phyloP scores from a whole-genome alignment of 2,113 vertebrate species.

The Eptesicus fuscus region DNA sequence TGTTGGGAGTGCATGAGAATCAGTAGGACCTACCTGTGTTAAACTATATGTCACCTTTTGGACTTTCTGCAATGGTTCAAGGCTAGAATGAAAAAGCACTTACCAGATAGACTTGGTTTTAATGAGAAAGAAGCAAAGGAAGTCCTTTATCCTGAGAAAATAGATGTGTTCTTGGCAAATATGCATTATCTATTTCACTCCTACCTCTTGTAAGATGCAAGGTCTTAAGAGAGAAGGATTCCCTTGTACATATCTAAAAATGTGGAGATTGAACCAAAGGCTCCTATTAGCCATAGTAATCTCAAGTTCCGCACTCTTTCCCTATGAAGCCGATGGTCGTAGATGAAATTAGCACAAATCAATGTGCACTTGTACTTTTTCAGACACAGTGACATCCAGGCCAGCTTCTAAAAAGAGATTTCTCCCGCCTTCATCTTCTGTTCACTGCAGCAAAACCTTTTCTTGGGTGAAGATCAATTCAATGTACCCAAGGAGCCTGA shows the following conservation, averaged over 20 bases:
- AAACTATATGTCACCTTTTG: not conserved
- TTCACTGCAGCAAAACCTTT: conserved; percentile 86
- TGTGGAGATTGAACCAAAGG: not conserved
- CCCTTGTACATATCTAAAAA: not conserved
- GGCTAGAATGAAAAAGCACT: not conserved
- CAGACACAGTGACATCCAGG: not conserved
- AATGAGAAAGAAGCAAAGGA: not conserved
- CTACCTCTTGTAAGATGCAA: not conserved
- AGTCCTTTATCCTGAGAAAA: not conserved
- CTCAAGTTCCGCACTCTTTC: not conserved
- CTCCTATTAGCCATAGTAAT: not conserved
- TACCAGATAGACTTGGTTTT: not conserved
- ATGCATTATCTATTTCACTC: not conserved
- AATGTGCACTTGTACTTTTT: not conserved
- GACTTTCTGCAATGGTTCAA: not conserved
- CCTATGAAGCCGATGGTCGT: not conserved
- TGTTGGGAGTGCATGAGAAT: not conserved
- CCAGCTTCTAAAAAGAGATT: not conserved
- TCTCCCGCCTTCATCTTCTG: not conserved
- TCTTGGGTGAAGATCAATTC: conserved; percentile 83
- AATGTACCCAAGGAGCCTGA: conserved; percentile 81
- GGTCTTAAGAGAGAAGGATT: not conserved
- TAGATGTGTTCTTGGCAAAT: not conserved
- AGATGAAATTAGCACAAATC: not conserved
- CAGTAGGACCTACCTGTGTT: not conserved